phyloP scores from a whole-genome alignment of 2,113 vertebrate genomes.

The Platichthys stellatus region DNA sequence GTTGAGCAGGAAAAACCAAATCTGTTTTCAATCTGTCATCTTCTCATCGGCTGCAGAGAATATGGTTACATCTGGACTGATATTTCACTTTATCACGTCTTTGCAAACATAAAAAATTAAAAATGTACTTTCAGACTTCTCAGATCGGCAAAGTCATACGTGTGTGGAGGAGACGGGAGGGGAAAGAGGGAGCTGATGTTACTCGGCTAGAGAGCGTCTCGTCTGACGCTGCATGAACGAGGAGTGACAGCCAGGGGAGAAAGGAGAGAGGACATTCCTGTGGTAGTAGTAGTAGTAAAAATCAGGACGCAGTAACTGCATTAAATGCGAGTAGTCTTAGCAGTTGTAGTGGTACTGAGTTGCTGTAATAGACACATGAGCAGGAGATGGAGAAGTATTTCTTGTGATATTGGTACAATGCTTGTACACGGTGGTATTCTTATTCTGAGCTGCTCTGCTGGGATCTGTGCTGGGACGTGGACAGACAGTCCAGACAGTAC shows the following conservation, averaged over 20 bases:
- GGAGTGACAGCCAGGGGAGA: conserved; percentile 53
- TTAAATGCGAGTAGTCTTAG: too few relatives aligned
- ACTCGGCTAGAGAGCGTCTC: conserved; percentile 49
- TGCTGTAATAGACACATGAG: too few relatives aligned
- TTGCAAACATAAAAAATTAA: too few relatives aligned
- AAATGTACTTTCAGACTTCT: not conserved
- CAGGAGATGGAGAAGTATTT: too few relatives aligned
- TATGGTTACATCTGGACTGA: conserved; percentile 45
- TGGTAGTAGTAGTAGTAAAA: too few relatives aligned
- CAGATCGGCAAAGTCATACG: not conserved
- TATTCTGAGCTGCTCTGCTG: not conserved
- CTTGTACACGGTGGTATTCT: not conserved
- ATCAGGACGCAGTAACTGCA: too few relatives aligned
- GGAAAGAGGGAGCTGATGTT: conserved; percentile 31
- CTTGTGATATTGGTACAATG: not conserved
- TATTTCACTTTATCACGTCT: conserved; percentile 18
- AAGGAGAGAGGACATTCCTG: conserved; percentile 15
- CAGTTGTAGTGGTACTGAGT: too few relatives aligned
- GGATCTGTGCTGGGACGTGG: too few relatives aligned
- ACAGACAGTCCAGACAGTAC: not conserved
- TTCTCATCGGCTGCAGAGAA: conserved; percentile 45
- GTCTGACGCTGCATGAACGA: conserved; percentile 57
- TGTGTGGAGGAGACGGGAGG: conserved; percentile 3
- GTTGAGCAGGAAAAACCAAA: conserved; percentile 44
- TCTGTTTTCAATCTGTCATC: conserved; percentile 36